Percentiles rank a stretch among this genome's conserved stretches.
These are phyloP conservation scores for Tadarida brasiliensis DNA, from an alignment of 2,797 vertebrate genomes.

Conservation along the genomic window DNA sequence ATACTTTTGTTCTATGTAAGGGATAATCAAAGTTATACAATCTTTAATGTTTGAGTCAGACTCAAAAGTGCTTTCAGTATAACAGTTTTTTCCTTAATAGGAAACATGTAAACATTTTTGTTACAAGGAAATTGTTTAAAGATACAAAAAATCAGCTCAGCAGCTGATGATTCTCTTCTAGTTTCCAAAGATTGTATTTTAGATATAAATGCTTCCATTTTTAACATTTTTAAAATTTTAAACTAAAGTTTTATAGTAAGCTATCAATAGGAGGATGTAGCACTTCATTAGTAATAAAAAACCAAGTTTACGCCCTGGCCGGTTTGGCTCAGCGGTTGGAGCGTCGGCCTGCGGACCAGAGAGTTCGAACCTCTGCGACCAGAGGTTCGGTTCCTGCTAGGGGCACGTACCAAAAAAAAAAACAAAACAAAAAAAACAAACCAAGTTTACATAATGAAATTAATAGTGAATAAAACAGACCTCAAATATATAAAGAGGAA, in stretches of 20 bases:
- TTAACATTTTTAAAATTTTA: slow-evolving; percentile 35
- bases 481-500: slow-evolving; percentile 55
- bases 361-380: too few relatives aligned
- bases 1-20: slow-evolving; percentile 12
- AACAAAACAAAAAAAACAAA: too few relatives aligned
- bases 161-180: slow-evolving; percentile 36
- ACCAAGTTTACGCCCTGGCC: slow-evolving; percentile 29
- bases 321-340: too few relatives aligned
- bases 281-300: slow-evolving; percentile 56
- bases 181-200: slow-evolving; percentile 53
- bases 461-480: slow-evolving; percentile 43
- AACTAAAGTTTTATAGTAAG: slow-evolving; percentile 54
- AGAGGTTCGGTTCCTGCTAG: too few relatives aligned
- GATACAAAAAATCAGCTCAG: slow-evolving; percentile 51
- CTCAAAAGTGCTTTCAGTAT: slow-evolving; percentile 11
- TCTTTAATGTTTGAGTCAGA: slow-evolving; percentile 22
- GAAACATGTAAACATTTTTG: slow-evolving; percentile 52
- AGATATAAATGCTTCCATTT: slow-evolving; percentile 61
- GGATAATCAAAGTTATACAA: slow-evolving; percentile 41
- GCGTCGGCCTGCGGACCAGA: too few relatives aligned
- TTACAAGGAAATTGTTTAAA: slow-evolving; percentile 44
- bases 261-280: neutral
- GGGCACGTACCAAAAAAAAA: too few relatives aligned
- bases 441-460: slow-evolving; percentile 48
- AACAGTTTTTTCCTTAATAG: slow-evolving; percentile 35